Conservation (phyloP, 2,888 invertebrate species). For the Therioaphis trifolii region DNA sequence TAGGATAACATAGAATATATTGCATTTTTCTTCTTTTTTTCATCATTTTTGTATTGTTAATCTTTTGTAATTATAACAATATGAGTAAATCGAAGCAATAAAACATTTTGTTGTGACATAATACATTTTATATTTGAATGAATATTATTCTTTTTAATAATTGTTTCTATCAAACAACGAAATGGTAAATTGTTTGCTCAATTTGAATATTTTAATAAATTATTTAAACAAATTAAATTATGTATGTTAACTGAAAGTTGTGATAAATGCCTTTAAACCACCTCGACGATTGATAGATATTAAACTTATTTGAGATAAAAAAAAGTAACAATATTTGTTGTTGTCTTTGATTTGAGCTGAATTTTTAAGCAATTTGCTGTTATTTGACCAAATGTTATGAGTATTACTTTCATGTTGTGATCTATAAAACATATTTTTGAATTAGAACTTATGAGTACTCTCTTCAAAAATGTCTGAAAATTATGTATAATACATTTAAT, state of each 20-base stretch:
- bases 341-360: no score
- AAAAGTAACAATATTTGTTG: no score
- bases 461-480: constrained; percentile 21
- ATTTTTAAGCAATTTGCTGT: not conserved
- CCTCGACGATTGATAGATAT: no score
- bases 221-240: not conserved
- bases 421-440: constrained; percentile 1
- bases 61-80: constrained; percentile 19
- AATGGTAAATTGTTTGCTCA: constrained; percentile 56
- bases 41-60: constrained; percentile 25
- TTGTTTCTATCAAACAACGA: constrained; percentile 48
- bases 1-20: constrained; percentile 16
- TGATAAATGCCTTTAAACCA: not conserved
- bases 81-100: constrained; percentile 40
- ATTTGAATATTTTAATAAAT: constrained; percentile 20
- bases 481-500: not conserved
- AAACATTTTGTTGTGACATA: constrained; percentile 10
- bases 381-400: not conserved
- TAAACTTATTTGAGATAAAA: no score
- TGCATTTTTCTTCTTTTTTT: constrained; percentile 29
- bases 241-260: not conserved
- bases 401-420: not conserved
- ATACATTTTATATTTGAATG: constrained; percentile 27
- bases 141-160: not conserved
- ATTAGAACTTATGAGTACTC: not conserved